A percentile compares a stretch with the other conserved stretches of the same genome.
Conservation (phyloP, 1,140 invertebrate genomes). For the Chlorops oryzae region DNA sequence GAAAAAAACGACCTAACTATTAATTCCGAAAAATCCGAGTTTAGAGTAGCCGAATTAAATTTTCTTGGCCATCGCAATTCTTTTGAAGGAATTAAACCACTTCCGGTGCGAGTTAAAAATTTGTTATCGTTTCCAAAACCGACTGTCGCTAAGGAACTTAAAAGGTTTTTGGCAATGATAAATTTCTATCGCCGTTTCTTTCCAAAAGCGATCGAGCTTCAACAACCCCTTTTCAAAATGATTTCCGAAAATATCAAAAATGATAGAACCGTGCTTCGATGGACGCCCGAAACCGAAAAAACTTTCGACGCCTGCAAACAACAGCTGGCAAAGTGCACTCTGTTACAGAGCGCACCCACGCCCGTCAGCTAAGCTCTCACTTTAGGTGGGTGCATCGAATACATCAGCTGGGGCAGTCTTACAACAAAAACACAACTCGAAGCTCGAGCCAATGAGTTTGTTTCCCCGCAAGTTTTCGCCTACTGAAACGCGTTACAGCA, state of each 20-base stretch:
- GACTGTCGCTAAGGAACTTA: slow-evolving; percentile 25
- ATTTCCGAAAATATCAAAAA: slow-evolving; percentile 24
- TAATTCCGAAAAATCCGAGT: slow-evolving; percentile 28
- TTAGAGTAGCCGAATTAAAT: slow-evolving; percentile 22
- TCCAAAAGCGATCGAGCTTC: slow-evolving; percentile 19
- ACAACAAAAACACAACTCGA: slow-evolving; percentile 15
- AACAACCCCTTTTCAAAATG: slow-evolving; percentile 21
- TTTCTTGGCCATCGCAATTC: slow-evolving; percentile 25
- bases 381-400: slow-evolving; percentile 27
- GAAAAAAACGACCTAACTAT: slow-evolving; percentile 24
- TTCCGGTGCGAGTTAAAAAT: slow-evolving; percentile 12
- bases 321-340: slow-evolving; percentile 19
- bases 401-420: slow-evolving; percentile 19
- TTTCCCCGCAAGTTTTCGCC: slow-evolving; percentile 23
- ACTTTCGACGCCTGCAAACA: slow-evolving; percentile 33
- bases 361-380: slow-evolving; percentile 8
- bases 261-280: no score
- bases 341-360: slow-evolving; percentile 21
- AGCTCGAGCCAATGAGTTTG: slow-evolving; percentile 29
- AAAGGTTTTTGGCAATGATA: slow-evolving; percentile 33
- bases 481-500: slow-evolving; percentile 24
- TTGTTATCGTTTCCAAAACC: slow-evolving; percentile 30
- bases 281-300: no score
- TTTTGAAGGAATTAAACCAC: slow-evolving; percentile 20
- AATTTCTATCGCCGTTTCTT: slow-evolving; percentile 24